Evolutionary conservation across 2,888 invertebrate species (phyloP).

Genomic region (Lasioglossum malachurum): DNA sequence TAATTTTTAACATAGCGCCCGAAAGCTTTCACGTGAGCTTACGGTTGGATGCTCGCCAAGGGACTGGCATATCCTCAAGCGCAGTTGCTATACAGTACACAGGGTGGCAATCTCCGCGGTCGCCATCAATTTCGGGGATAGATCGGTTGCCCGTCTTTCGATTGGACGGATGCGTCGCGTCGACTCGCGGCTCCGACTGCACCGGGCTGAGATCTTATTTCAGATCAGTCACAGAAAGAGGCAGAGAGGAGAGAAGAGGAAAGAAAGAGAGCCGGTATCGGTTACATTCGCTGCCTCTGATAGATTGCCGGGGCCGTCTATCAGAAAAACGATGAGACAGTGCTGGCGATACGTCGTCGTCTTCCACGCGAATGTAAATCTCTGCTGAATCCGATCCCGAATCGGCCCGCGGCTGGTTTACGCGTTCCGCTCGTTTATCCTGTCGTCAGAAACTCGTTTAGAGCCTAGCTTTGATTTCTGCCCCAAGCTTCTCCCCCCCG

Average conservation of each 20-base stretch:
- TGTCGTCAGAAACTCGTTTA: constrained; percentile 69
- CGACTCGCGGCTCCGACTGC: background rate
- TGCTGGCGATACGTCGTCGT: constrained; percentile 23
- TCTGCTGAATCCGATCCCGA: background rate
- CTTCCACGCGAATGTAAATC: constrained; percentile 2
- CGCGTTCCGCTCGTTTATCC: constrained; percentile 25
- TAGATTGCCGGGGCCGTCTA: constrained; percentile 40
- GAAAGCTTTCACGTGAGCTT: background rate
- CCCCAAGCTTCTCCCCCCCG: background rate
- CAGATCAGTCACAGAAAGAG: background rate
- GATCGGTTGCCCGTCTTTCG: constrained; percentile 29
- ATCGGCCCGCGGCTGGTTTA: background rate
- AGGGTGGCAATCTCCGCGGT: constrained; percentile 9
- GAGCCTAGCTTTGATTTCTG: constrained; percentile 39
- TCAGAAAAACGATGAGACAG: constrained; percentile 31
- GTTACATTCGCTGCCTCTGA: constrained; percentile 23
- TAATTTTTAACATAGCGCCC: background rate
- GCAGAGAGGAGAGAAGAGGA: background rate
- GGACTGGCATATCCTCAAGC: background rate
- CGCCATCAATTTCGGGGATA: constrained; percentile 29
- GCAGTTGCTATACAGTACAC: background rate
- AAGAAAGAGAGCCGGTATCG: background rate
- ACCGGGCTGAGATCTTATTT: background rate
- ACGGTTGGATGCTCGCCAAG: background rate
- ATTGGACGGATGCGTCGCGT: constrained; percentile 21